Base-by-base conservation (phyloP, 2,888 invertebrate genomes). In the Automeris io region DNA sequence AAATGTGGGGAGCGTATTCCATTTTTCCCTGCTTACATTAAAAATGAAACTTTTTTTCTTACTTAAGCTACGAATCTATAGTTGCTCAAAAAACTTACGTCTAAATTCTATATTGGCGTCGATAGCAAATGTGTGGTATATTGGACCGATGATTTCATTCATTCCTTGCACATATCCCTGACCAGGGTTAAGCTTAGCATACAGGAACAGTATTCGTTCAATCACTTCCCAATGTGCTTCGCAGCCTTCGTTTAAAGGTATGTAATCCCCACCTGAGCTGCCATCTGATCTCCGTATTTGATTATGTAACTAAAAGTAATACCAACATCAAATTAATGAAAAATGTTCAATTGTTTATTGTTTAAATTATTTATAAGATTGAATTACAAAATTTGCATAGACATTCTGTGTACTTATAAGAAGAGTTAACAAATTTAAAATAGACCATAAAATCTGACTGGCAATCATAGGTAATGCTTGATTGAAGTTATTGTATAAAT, bases 201-300 rank as follows among this genome's bases (percentile, higher is more conserved):
- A 99, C 0, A 99, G 89, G 80, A 99, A 99, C 41, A 99, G 87
- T 73, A 99, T 96, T 43, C 99, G 88, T 71, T 99, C 98, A 0
- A 98, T 95, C 2, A 99, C 98, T 82, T 99, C 98, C 99, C 99
- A 99, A 70, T 99, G 98, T 0, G 97, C 97, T 76, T 99, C 98
- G 55, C 93, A 92, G 0, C 97, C 97, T 59, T 95, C 95, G 7
- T 93, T 91, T 77, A 98, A 89, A 0, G 95, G 94, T 1, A 91
- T 92, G 66, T 96, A 96, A 75, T 94, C 95, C 49, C 78, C 79
- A 33, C 68, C 57, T 2, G 68, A 57, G 1, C 65, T 36, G 37
- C 61, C 93, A n/a, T 93, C 93, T 1, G 73, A 63, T 0, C 82
- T 71, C 18, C 75, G 70, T 56, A 92, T 92, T 62, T 93, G 92